A percentile compares a stretch with the other conserved stretches of the same genome.
phyloP scores from a whole-genome alignment of 1,140 invertebrate species.

The Drosophila persimilis region DNA sequence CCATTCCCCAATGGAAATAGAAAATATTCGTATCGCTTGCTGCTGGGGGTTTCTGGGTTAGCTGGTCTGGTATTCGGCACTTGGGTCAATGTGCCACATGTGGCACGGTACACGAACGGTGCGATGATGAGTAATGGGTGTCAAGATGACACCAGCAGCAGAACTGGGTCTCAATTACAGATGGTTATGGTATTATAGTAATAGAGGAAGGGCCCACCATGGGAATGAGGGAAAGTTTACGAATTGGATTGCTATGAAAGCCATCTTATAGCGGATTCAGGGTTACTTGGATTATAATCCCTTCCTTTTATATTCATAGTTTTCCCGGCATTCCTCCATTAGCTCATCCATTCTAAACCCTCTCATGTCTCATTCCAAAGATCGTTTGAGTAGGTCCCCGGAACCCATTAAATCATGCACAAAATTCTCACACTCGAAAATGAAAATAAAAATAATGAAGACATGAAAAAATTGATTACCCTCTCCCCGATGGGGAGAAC shows the following conservation, averaged over 20 bases:
- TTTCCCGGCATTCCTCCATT: slow-evolving; percentile 21
- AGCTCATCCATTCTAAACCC: slow-evolving; percentile 22
- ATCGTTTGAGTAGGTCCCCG: neutral
- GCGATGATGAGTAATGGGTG: slow-evolving; percentile 36
- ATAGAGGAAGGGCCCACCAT: neutral
- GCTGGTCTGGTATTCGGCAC: slow-evolving; percentile 58
- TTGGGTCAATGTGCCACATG: slow-evolving; percentile 50
- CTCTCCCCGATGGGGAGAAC: neutral
- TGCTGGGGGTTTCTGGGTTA: slow-evolving; percentile 47
- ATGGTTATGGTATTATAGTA: slow-evolving; percentile 9
- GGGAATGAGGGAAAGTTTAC: slow-evolving; percentile 17
- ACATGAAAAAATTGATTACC: slow-evolving; percentile 58
- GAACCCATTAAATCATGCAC: slow-evolving; percentile 24
- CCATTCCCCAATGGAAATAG: slow-evolving; percentile 37
- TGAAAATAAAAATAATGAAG: slow-evolving; percentile 25
- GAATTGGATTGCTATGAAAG: neutral
- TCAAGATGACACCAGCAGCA: slow-evolving; percentile 9
- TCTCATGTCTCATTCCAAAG: slow-evolving; percentile 12
- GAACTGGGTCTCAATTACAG: slow-evolving; percentile 19
- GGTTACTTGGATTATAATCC: no score
- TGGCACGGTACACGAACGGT: slow-evolving; percentile 14
- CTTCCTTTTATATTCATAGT: no score
- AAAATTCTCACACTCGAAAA: slow-evolving; percentile 55
- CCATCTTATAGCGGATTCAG: no score
- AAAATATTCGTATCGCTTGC: slow-evolving; percentile 29